A percentile compares a stretch with the other conserved stretches of the same genome.
Conservation (phyloP, 2,797 vertebrate genomes). For the Megalops cyprinoides region DNA sequence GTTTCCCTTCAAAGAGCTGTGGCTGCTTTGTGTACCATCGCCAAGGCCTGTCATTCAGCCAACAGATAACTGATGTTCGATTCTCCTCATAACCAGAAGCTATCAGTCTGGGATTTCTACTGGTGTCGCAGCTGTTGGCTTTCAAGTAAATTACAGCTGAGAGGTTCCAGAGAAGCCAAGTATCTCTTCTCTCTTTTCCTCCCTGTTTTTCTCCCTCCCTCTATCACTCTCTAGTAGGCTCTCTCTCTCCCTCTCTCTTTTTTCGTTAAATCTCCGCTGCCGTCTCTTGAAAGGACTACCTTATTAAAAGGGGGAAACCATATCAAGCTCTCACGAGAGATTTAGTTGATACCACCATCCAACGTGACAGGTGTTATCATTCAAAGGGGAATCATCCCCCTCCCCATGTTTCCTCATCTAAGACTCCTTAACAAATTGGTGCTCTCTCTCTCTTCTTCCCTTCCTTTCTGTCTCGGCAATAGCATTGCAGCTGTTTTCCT, state of each 20-base stretch:
- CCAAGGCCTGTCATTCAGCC: constrained; percentile 75
- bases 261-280: constrained; percentile 44
- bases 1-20: constrained; percentile 64
- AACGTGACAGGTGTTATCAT: constrained; percentile 37
- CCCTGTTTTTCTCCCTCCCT: background rate
- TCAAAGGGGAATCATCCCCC: constrained; percentile 19
- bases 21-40: constrained; percentile 71
- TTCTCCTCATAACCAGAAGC: constrained; percentile 75
- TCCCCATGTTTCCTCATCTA: background rate
- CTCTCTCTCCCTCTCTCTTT: background rate
- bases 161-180: constrained; percentile 47
- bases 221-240: constrained; percentile 33
- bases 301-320: constrained; percentile 30
- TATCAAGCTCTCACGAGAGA: constrained; percentile 31
- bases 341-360: constrained; percentile 28
- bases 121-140: constrained; percentile 70
- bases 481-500: constrained; percentile 21
- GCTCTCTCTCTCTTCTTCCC: constrained; percentile 30
- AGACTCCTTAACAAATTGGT: constrained; percentile 14
- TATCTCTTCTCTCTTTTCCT: background rate
- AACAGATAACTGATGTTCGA: constrained; percentile 75
- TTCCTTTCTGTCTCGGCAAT: background rate
- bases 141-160: constrained; percentile 76
- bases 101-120: constrained; percentile 73
- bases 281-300: constrained; percentile 55